Percentiles rank a stretch among this genome's conserved stretches.
These are phyloP conservation scores for Drosophila carrolli DNA, from an alignment of 1,140 invertebrate species.

Conservation along the genomic window DNA sequence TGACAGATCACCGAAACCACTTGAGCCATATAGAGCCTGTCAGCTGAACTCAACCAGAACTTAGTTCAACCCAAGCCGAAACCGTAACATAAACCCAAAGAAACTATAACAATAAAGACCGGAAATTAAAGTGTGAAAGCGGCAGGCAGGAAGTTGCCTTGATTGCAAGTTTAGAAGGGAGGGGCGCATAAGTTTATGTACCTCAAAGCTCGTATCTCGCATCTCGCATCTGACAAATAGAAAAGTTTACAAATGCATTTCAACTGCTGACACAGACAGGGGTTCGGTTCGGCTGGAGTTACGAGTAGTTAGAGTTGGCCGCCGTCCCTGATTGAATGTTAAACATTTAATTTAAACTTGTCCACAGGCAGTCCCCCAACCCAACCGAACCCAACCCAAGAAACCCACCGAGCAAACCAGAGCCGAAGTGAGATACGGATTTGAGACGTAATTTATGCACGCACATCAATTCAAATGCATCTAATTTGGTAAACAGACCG, in stretches of 20 bases:
- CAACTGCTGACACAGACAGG: slow-evolving; percentile 56
- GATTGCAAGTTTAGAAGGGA: slow-evolving; percentile 59
- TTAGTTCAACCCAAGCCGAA: slow-evolving; percentile 28
- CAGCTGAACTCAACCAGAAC: slow-evolving; percentile 44
- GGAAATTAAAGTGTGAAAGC: slow-evolving; percentile 81
- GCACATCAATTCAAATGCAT: slow-evolving; percentile 81
- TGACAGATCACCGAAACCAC: slow-evolving; percentile 30
- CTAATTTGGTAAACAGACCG: slow-evolving; percentile 77
- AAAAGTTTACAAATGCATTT: slow-evolving; percentile 77
- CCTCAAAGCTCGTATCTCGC: slow-evolving; percentile 17
- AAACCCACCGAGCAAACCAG: slow-evolving; percentile 26
- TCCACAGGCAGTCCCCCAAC: slow-evolving; percentile 31
- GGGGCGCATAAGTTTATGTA: slow-evolving; percentile 28
- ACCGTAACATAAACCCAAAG: slow-evolving; percentile 50
- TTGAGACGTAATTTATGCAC: slow-evolving; percentile 76
- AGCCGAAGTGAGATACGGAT: slow-evolving; percentile 20
- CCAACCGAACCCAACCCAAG: slow-evolving; percentile 1
- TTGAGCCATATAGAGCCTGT: slow-evolving; percentile 49
- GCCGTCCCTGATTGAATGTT: slow-evolving; percentile 73
- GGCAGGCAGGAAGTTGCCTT: slow-evolving; percentile 76
- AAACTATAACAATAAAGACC: slow-evolving; percentile 80
- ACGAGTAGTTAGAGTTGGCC: slow-evolving; percentile 44
- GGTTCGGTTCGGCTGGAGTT: slow-evolving; percentile 6
- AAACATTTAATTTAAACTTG: slow-evolving; percentile 83
- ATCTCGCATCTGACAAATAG: slow-evolving; percentile 61